Conservation (phyloP, 2,113 vertebrate species). For the Larimichthys polyactis region DNA sequence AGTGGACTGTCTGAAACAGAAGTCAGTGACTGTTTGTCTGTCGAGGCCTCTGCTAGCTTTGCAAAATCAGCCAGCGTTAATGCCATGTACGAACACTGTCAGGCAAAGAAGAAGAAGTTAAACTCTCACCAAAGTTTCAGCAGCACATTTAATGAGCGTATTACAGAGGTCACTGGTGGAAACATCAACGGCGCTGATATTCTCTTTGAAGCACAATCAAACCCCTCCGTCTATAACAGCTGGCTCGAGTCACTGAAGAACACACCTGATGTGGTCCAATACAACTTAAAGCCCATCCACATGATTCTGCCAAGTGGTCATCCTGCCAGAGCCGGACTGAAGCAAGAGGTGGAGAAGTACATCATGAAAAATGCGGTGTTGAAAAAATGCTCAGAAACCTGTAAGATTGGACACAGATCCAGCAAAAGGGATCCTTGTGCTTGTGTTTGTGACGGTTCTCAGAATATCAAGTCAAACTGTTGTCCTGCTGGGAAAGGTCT, state of each 20-base stretch:
- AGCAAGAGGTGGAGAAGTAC: slow-evolving; percentile 80
- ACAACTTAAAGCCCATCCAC: slow-evolving; percentile 81
- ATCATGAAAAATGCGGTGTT: slow-evolving; percentile 72
- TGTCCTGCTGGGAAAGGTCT: too few relatives aligned
- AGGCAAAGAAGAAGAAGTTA: slow-evolving; percentile 16
- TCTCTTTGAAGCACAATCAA: slow-evolving; percentile 46
- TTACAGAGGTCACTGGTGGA: slow-evolving; percentile 59
- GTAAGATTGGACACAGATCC: slow-evolving; percentile 57
- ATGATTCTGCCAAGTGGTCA: slow-evolving; percentile 36
- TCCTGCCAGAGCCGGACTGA: slow-evolving; percentile 59
- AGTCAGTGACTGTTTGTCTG: slow-evolving; percentile 68
- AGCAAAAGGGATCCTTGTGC: slow-evolving; percentile 71
- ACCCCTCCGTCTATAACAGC: not conserved
- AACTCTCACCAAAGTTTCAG: slow-evolving; percentile 36
- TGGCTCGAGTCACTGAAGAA: slow-evolving; percentile 64
- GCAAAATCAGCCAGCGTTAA: not conserved
- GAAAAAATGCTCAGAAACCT: slow-evolving; percentile 74
- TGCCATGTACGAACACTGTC: slow-evolving; percentile 9
- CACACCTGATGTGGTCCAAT: slow-evolving; percentile 73
- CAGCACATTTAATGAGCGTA: slow-evolving; percentile 63
- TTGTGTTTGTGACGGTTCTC: too few relatives aligned
- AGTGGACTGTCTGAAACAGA: slow-evolving; percentile 57
- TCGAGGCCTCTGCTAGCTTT: slow-evolving; percentile 60
- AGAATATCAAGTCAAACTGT: too few relatives aligned
- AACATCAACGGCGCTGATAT: slow-evolving; percentile 15